Base-by-base conservation (phyloP, 2,797 vertebrate species). In the Gymnoscopelus braueri region DNA sequence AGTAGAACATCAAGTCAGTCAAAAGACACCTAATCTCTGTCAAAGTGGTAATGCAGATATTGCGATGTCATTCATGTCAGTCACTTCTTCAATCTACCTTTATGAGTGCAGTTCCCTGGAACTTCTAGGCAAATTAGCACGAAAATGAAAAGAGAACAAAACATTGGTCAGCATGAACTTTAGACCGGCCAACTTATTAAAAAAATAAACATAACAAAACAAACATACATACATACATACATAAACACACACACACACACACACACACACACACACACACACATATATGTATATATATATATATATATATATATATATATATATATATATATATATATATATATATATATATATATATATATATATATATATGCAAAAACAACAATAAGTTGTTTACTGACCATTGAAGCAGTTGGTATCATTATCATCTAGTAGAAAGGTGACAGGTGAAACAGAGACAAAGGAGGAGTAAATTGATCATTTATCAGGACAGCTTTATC, bases 41-140 rank as follows among this genome's bases (percentile, higher is more conserved):
- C 3, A 32, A 32, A 32, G 29, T 32, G 29, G 5, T 35, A 35
- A 35, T 35, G 32, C 32, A 35, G 32, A 35, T 5, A 6, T 35
- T 5, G 48, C 13, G 14, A 64, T 0, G 10, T 2, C 26, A n/a
- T 24, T 14, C 47, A 10, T 24, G 56, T 29, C 32, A 35, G 5
- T 35, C 39, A 44, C 39, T 44, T 9, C 50, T 48, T 11, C 6
- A 63, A 6, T 23, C 71, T 77, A 87, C 86, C 75, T 81, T 52
- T 56, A 87, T 53, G 48, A 35, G 44, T 5, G 0, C 26, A 2
- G 3, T 4, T 9, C 8, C 13, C 13, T 63, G 3, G 0, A 55
- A 44, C 39, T 0, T 44, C 39, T 44, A 44, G 12, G 44, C 6
- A 56, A 56, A 47, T 44, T n/a, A 58, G 19, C 15, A 56, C 5